Percentiles rank a stretch among this genome's conserved stretches.
These are phyloP conservation scores for Pogonocichla stellata DNA, from an alignment of 2,113 vertebrate species.

Conservation along the genomic window DNA sequence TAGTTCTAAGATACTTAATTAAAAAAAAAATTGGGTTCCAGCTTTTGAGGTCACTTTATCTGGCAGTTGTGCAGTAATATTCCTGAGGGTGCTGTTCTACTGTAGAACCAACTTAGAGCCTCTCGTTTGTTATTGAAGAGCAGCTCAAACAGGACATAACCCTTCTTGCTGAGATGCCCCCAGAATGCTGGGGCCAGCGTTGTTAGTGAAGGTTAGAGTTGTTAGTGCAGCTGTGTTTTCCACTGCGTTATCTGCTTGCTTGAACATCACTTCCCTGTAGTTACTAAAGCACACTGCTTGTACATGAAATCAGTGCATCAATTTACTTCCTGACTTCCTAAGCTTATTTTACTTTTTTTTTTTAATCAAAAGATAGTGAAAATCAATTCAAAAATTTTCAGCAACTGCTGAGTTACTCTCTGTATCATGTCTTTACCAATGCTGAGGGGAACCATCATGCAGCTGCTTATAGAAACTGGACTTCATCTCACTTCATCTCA, in stretches of 20 bases:
- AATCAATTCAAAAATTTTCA: not conserved
- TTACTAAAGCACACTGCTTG: not conserved
- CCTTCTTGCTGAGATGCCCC: not conserved
- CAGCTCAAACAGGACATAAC: not conserved
- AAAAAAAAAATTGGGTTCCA: not conserved
- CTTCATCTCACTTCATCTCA: no score
- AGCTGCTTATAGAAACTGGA: not conserved
- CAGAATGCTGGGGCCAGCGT: not conserved
- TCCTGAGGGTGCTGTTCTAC: not conserved
- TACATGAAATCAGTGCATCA: not conserved
- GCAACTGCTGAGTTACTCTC: not conserved
- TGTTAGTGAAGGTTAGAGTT: not conserved
- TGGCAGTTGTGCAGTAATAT: not conserved
- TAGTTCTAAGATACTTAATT: not conserved
- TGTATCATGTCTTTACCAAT: not conserved
- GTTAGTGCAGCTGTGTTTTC: not conserved
- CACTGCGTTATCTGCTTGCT: not conserved
- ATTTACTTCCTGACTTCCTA: not conserved
- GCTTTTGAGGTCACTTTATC: not conserved
- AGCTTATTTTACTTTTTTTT: not conserved
- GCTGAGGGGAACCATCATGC: not conserved
- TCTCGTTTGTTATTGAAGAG: not conserved
- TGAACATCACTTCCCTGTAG: not conserved
- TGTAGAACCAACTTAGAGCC: not conserved
- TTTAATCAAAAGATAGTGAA: not conserved